These are phyloP conservation scores for Capitella teleta DNA, from an alignment of 1,140 invertebrate genomes.

Conservation along the genomic window DNA sequence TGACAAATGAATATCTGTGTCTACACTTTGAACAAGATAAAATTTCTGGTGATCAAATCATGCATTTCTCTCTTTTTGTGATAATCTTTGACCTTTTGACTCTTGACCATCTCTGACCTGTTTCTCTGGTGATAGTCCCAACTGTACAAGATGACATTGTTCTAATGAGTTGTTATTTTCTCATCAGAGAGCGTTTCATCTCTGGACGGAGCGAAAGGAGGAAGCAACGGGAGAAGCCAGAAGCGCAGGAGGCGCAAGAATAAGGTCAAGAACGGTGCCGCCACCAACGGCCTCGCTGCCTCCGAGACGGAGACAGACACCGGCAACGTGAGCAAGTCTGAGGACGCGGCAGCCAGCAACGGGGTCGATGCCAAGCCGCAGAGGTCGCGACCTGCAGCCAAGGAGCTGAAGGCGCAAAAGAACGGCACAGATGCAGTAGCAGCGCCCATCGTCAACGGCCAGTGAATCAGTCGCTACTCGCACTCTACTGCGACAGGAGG, in stretches of 20 bases:
- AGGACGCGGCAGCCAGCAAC: no score
- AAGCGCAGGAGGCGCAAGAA: slow-evolving; percentile 14
- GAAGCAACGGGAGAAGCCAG: slow-evolving; percentile 17
- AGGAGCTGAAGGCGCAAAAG: no score
- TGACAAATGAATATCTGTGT: background rate
- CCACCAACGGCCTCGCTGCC: slow-evolving; percentile 23
- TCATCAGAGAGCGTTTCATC: slow-evolving; percentile 20
- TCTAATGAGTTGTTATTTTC: background rate
- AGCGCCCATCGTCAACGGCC: no score
- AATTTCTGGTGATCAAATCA: background rate
- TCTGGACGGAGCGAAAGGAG: slow-evolving; percentile 18
- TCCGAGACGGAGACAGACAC: slow-evolving; percentile 37
- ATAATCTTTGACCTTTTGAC: no score
- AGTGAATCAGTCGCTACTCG: no score
- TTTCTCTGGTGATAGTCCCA: background rate
- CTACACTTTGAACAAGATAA: background rate
- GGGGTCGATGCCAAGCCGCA: no score
- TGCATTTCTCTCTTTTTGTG: background rate
- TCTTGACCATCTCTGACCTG: no score
- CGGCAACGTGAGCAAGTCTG: no score
- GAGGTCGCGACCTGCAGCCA: no score
- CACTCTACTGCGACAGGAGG: no score
- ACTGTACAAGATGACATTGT: background rate
- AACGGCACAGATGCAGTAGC: no score
- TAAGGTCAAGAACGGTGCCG: slow-evolving; percentile 1